phyloP scores from a whole-genome alignment of 2,113 vertebrate species.

The Amia ocellicauda region DNA sequence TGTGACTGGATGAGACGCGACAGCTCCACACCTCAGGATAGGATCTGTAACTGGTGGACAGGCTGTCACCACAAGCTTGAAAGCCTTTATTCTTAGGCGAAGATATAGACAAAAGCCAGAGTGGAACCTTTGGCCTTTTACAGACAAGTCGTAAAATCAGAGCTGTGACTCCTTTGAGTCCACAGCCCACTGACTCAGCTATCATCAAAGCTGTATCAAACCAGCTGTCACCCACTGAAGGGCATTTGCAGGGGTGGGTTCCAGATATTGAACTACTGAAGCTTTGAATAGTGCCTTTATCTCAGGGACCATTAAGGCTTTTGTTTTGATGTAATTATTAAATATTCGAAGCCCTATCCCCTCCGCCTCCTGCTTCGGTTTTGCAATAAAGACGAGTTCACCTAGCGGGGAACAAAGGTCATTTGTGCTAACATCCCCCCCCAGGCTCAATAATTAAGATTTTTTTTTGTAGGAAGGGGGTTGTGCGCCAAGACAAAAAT shows the following conservation, averaged over 20 bases:
- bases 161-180: neutral
- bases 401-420: too few species aligned
- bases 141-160: slow-evolving; percentile 1
- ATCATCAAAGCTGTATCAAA: slow-evolving; percentile 1
- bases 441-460: too few species aligned
- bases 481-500: too few species aligned
- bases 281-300: neutral
- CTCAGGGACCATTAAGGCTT: neutral
- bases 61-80: neutral
- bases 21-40: neutral
- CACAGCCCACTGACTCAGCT: neutral
- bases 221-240: slow-evolving; percentile 6
- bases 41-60: neutral
- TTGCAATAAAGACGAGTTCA: too few species aligned
- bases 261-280: neutral
- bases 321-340: too few species aligned
- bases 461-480: too few species aligned
- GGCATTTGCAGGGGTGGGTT: neutral
- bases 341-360: too few species aligned
- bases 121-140: slow-evolving; percentile 3
- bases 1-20: neutral
- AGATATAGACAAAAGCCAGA: neutral
- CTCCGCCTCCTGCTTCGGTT: too few species aligned
- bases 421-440: too few species aligned
- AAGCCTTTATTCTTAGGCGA: neutral